Percentiles rank a stretch among this genome's conserved stretches.
These are phyloP conservation scores for Fringilla coelebs DNA, from an alignment of 2,797 vertebrate species.

Conservation along the genomic window DNA sequence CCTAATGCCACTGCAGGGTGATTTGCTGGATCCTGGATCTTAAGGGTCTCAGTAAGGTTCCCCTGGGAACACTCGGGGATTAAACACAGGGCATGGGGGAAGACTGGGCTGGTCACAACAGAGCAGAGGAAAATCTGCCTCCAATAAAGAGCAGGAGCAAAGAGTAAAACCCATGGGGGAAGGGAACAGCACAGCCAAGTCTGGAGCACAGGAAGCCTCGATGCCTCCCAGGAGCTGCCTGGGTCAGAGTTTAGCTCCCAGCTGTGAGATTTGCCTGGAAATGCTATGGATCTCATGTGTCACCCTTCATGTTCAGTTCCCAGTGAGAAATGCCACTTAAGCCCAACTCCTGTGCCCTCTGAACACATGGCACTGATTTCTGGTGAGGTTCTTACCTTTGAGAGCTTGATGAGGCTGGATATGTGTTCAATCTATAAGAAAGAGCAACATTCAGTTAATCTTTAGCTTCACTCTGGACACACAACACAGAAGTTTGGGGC, in stretches of 20 bases:
- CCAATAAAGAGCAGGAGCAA: background rate
- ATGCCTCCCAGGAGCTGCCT: background rate
- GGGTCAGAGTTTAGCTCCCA: background rate
- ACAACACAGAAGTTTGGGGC: background rate
- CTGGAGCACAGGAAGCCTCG: fast-evolving
- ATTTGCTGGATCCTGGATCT: background rate
- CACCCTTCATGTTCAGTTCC: background rate
- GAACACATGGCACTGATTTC: background rate
- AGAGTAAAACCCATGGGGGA: background rate
- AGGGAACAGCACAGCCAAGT: background rate
- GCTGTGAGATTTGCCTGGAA: background rate
- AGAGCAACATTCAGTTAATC: conserved; percentile 23
- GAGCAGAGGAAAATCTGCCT: background rate
- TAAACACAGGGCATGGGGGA: background rate
- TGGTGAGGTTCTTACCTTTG: conserved; percentile 81
- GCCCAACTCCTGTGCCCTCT: background rate
- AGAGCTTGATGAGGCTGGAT: conserved; percentile 95
- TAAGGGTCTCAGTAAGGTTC: background rate
- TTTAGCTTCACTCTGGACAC: background rate
- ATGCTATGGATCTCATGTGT: background rate
- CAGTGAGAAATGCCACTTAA: background rate
- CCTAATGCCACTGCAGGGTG: background rate
- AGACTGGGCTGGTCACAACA: background rate
- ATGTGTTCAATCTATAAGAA: conserved; percentile 92
- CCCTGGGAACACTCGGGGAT: background rate